Base-by-base conservation (phyloP, 1,140 invertebrate genomes). In the Drosophila seguyi region DNA sequence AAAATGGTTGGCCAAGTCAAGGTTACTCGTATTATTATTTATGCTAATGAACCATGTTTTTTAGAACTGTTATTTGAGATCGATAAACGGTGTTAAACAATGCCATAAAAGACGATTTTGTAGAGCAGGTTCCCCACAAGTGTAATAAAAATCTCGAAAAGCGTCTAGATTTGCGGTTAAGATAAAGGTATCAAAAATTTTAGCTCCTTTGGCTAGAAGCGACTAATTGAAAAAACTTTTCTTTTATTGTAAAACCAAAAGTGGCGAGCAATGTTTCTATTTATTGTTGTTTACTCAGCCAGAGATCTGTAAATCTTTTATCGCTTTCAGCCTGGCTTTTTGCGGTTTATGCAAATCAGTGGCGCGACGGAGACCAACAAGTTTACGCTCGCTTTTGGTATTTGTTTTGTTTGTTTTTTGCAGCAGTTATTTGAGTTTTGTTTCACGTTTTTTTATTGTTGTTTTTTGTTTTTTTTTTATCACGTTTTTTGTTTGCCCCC, bases 191-290 rank as follows among this genome's bases (percentile, higher is more conserved):
- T 27, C 22, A 13, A n/a, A 31, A 55, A 47, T 29, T 22, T 1
- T 29, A 18, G 16, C 36, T 39, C 13, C 57, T 41, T 34, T 3
- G 14, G 22, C 22, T 44, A 22, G 1, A 20, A n/a, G 16, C 11
- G 22, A 47, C 45, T 81, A 78, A 81, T 82, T 82, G 79, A 81
- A 77, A 77, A 81, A n/a, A n/a, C n/a, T n/a, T n/a, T n/a, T n/a
- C n/a, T 58, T 57, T 31, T 48, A 4, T 7, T 0, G 16, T n/a
- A n/a, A 36, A 11, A 25, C 8, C 34, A 38, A 78, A 68, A 65
- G 22, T 10, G 16, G 20, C 41, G 16, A 8, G 58, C 75, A 74
- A 74, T 66, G 34, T 55, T 66, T 68, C 36, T 59, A 48, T 55
- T 59, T 72, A 65, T 71, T 80, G 59, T 62, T 76, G 45, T 75